phyloP scores from a whole-genome alignment of 2,888 invertebrate species.

The Melanargia galathea region DNA sequence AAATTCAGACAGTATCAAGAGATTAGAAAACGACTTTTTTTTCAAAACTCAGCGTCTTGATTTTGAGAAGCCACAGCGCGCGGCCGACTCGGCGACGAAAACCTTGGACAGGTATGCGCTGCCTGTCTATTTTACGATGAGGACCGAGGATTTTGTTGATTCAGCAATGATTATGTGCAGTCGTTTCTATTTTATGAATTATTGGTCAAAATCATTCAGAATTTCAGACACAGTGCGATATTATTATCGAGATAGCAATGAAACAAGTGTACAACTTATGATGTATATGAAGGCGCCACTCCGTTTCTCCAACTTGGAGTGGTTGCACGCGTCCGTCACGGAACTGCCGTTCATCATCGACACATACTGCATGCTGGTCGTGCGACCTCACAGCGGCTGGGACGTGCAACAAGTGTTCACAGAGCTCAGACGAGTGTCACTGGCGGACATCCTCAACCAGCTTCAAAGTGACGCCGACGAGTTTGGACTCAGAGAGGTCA shows the following conservation, averaged over 20 bases:
- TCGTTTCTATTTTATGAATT: no score
- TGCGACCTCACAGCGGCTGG: slow-evolving; percentile 82
- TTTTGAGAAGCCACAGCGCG: slow-evolving; percentile 54
- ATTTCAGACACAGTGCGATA: neutral
- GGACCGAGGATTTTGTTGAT: no score
- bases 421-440: slow-evolving; percentile 69
- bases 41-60: neutral
- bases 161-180: no score
- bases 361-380: slow-evolving; percentile 83
- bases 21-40: neutral
- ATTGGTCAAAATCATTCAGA: neutral
- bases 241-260: neutral
- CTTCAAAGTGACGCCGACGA: slow-evolving; percentile 71
- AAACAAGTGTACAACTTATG: neutral
- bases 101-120: no score
- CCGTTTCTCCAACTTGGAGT: slow-evolving; percentile 79
- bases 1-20: neutral
- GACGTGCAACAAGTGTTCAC: slow-evolving; percentile 74
- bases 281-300: slow-evolving; percentile 71
- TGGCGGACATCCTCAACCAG: slow-evolving; percentile 74
- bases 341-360: slow-evolving; percentile 85
- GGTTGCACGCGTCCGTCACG: slow-evolving; percentile 82
- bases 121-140: no score
- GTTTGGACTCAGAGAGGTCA: slow-evolving; percentile 82
- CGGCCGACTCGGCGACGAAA: no score